Evolutionary conservation across 2,888 invertebrate species (phyloP).

Genomic region (Campopleginae sp.): DNA sequence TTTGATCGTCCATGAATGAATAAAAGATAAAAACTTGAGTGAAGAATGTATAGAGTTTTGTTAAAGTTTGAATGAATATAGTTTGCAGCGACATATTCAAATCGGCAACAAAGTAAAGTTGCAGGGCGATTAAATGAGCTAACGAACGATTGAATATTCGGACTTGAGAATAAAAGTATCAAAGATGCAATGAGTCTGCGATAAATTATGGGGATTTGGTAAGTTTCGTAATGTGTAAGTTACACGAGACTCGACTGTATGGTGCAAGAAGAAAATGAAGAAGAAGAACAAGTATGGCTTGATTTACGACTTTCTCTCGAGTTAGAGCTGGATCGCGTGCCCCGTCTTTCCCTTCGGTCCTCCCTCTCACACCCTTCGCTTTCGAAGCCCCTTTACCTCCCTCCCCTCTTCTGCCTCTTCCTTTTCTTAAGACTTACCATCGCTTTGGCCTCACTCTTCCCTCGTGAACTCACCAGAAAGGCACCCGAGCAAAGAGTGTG

Average conservation of each 20-base stretch:
- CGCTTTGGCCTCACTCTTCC: slow-evolving; percentile 29
- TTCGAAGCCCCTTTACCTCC: slow-evolving; percentile 49
- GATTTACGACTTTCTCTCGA: slow-evolving; percentile 73
- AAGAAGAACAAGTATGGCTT: slow-evolving; percentile 67
- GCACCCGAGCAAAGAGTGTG: slow-evolving; percentile 50
- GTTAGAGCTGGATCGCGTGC: slow-evolving; percentile 59
- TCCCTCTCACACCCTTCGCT: slow-evolving; percentile 56
- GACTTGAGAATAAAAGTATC: background rate
- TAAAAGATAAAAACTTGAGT: background rate
- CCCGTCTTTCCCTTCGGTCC: slow-evolving; percentile 49
- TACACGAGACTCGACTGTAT: slow-evolving; percentile 47
- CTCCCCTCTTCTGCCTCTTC: slow-evolving; percentile 27
- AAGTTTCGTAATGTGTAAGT: slow-evolving; percentile 20
- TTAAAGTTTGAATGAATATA: background rate
- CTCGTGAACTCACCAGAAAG: slow-evolving; percentile 49
- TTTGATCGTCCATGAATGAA: background rate
- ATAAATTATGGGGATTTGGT: slow-evolving; percentile 20
- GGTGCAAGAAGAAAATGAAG: slow-evolving; percentile 39
- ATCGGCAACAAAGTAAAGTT: background rate
- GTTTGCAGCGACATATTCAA: background rate
- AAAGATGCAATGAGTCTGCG: background rate
- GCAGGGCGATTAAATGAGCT: background rate
- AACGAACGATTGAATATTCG: background rate
- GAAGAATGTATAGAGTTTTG: background rate
- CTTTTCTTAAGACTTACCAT: slow-evolving; percentile 19